Percentiles rank a stretch among this genome's conserved stretches.
Evolutionary conservation across 1,140 invertebrate species (phyloP).

Genomic region (Lordiphosa stackelbergi): DNA sequence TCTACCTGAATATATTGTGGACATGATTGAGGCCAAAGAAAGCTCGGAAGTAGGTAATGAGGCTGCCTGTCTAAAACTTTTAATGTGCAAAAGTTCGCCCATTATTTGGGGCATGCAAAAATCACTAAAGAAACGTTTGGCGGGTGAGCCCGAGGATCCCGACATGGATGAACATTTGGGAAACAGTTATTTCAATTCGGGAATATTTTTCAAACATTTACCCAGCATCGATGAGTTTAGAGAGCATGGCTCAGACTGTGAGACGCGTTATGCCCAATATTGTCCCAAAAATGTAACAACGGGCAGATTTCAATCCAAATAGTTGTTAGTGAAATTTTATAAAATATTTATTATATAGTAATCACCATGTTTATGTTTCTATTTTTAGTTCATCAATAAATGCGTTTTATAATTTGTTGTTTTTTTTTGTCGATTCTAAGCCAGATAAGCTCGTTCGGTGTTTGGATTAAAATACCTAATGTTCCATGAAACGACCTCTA

Average conservation of each 20-base stretch:
- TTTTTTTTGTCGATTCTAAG: conserved; percentile 28
- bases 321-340: too few species aligned
- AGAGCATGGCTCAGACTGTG: conserved; percentile 82
- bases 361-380: conserved; percentile 4
- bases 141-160: conserved; percentile 32
- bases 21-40: conserved; percentile 81
- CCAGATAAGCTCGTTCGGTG: conserved; percentile 30
- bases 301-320: conserved; percentile 1
- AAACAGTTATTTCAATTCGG: conserved; percentile 67
- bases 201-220: conserved; percentile 80
- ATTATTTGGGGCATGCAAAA: conserved; percentile 86
- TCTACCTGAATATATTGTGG: conserved; percentile 79
- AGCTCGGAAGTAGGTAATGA: conserved; percentile 64
- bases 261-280: conserved; percentile 80
- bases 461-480: conserved; percentile 35
- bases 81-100: conserved; percentile 87
- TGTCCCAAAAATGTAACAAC: conserved; percentile 43
- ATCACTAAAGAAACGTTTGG: conserved; percentile 78
- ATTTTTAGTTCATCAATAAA: conserved; percentile 38
- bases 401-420: conserved; percentile 24
- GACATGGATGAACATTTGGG: conserved; percentile 47
- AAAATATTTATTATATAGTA: background rate
- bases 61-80: conserved; percentile 83
- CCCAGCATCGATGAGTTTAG: conserved; percentile 82
- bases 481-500: conserved; percentile 71